Conservation (phyloP, 2,113 vertebrate genomes). For the Sus scrofa region DNA sequence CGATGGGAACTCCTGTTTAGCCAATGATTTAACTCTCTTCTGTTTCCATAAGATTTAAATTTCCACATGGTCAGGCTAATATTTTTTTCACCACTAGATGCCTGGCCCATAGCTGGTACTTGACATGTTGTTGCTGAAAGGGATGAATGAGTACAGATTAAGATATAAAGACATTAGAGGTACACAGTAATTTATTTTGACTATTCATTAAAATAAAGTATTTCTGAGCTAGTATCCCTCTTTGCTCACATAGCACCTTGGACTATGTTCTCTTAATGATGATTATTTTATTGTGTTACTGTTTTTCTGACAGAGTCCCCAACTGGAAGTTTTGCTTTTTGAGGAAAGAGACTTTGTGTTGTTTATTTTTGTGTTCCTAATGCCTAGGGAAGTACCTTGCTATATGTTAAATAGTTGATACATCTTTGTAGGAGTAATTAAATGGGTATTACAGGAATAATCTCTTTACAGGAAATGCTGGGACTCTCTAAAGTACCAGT, state of each 20-base stretch:
- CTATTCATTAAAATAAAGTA: background rate
- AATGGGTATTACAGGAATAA: background rate
- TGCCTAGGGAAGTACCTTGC: background rate
- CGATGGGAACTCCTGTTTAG: background rate
- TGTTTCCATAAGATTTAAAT: background rate
- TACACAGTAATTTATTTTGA: slow-evolving; percentile 17
- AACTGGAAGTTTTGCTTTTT: slow-evolving; percentile 25
- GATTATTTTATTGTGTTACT: background rate
- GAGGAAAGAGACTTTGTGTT: slow-evolving; percentile 34
- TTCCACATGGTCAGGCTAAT: background rate
- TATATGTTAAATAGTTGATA: background rate
- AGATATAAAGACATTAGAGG: background rate
- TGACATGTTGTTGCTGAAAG: slow-evolving; percentile 36
- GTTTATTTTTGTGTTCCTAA: slow-evolving; percentile 47
- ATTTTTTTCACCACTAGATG: background rate
- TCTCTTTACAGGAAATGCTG: slow-evolving; percentile 94
- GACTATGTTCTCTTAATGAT: background rate
- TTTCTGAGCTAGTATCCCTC: background rate
- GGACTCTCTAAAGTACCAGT: slow-evolving; percentile 94
- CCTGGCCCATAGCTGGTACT: background rate
- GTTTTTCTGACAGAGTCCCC: background rate
- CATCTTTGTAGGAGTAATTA: slow-evolving; percentile 59
- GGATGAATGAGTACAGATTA: background rate
- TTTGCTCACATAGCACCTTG: slow-evolving; percentile 9
- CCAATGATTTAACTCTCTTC: background rate